phyloP scores from a whole-genome alignment of 2,797 vertebrate species.

The Spondyliosoma cantharus region DNA sequence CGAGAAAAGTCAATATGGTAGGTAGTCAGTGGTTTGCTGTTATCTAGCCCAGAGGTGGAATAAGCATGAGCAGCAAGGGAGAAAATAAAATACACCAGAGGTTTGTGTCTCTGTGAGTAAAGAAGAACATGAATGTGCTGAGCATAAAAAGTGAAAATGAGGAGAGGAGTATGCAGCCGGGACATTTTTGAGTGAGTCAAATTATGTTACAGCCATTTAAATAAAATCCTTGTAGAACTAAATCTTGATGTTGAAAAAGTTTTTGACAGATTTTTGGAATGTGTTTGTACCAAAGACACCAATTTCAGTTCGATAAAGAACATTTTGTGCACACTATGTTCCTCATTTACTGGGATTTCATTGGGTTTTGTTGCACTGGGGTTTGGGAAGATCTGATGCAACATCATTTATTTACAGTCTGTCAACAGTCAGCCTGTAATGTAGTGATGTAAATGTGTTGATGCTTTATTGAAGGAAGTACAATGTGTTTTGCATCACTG shows the following conservation, averaged over 20 bases:
- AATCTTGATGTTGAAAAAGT: background rate
- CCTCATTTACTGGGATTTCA: background rate
- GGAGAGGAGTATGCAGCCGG: background rate
- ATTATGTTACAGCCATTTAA: too few species aligned
- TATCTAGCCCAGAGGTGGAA: slow-evolving; percentile 6
- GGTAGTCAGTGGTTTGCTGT: too few species aligned
- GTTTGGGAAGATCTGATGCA: background rate
- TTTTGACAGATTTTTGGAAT: background rate
- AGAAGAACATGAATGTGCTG: background rate
- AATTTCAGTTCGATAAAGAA: too few species aligned
- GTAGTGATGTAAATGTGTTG: background rate
- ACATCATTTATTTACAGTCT: background rate
- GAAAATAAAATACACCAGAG: slow-evolving; percentile 1
- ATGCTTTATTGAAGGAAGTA: background rate
- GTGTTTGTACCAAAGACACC: background rate
- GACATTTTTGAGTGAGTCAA: background rate
- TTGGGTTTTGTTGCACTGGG: background rate
- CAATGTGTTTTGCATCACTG: background rate
- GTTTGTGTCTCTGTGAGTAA: slow-evolving; percentile 20
- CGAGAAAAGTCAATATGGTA: too few species aligned
- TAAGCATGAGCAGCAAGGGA: slow-evolving; percentile 19
- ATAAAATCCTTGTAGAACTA: too few species aligned
- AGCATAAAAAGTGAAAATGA: slow-evolving; percentile 16
- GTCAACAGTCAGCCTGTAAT: background rate
- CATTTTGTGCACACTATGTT: background rate